Base-by-base conservation (phyloP, 1,140 invertebrate genomes). In the Epicauta chinensis region DNA sequence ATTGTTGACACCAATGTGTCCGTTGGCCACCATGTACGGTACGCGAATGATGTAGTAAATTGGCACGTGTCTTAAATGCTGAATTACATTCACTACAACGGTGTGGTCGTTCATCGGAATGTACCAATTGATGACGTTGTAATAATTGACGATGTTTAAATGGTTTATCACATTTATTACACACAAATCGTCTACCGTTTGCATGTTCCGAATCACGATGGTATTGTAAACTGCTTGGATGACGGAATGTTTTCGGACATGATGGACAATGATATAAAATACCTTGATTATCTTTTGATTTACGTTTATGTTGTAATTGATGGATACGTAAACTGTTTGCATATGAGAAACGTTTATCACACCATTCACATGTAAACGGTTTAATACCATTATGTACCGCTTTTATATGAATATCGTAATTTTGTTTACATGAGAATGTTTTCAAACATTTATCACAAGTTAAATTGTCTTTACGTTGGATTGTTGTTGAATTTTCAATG, bases 1-100 rank as follows among this genome's bases (percentile, higher is more conserved):
- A 93, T 41, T 87, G 77, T 51, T 83, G 78, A 61, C 89, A 91
- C 14, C 76, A 73, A 67, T 83, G 87, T 62, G 80, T 83, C 62
- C 85, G 87, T 42, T 86, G 79, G 3, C 82, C 83, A 0, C 79
- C 79, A 58, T 87, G 85, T 2, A 81, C 79, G 4, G 77, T 71
- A 53, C 79, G 75, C 31, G 55, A 61, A 67, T 88, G 86, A 69
- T 83, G 85, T 7, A 82, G 61, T 15, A 87, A 65, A 66, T 84
- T 85, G 0, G 83, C 76, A 55, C 82, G 81, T 0, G 84, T 84
- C 65, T 86, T 86, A 65, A 89, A 89, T 38, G 73, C 74, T 2
- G 79, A 75, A 40, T 74, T 72, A 60, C 85, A 87, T 1, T 74
- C 65, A 65, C 77, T 77, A 59, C 82, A 85, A 46, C 65, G 59